Evolutionary conservation across 2,797 vertebrate species (phyloP).

Genomic region (Acanthurus tractus): DNA sequence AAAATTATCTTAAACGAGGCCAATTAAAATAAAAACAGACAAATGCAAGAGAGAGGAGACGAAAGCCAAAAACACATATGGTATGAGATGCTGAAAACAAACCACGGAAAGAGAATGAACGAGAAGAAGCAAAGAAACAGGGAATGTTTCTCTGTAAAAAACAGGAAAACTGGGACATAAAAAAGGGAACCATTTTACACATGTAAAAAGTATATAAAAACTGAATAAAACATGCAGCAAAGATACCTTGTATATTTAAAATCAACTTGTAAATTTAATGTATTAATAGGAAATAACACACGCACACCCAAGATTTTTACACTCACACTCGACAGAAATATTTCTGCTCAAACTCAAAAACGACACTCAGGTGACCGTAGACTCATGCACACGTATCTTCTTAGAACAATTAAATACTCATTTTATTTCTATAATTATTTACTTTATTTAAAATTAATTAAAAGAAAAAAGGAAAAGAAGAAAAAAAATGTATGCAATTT

Average conservation of each 20-base stretch:
- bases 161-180: not conserved
- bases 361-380: not conserved
- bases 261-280: not conserved
- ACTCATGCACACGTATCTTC: conserved; percentile 18
- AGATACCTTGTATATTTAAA: not conserved
- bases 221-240: not conserved
- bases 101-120: conserved; percentile 3
- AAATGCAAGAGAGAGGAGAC: conserved; percentile 7
- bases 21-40: conserved; percentile 20
- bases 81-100: conserved; percentile 27
- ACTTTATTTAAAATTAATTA: conserved; percentile 1
- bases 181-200: not conserved
- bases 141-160: not conserved
- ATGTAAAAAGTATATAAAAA: not conserved
- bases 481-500: not conserved
- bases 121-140: conserved; percentile 8
- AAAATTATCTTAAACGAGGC: conserved; percentile 23
- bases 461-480: not conserved
- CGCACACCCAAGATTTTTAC: not conserved
- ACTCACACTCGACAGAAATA: conserved; percentile 4
- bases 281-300: not conserved
- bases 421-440: conserved; percentile 19
- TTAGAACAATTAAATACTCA: not conserved
- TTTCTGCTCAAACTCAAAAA: conserved; percentile 24
- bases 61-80: conserved; percentile 34